Evolutionary conservation across 2,113 vertebrate genomes (phyloP).

Genomic region (Hemiscyllium ocellatum): DNA sequence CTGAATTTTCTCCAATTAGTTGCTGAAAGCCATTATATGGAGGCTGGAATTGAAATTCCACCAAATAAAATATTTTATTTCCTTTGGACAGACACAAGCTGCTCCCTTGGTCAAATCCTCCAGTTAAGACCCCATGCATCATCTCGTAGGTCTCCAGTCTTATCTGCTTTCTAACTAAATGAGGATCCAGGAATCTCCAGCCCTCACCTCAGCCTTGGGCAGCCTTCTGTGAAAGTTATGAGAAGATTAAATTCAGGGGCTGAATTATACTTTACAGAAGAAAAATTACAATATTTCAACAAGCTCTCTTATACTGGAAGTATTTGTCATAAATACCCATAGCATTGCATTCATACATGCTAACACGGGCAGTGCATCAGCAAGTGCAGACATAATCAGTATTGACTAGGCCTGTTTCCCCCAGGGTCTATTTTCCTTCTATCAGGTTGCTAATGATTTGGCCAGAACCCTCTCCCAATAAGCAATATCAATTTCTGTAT

Average conservation of each 20-base stretch:
- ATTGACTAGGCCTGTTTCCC: not conserved
- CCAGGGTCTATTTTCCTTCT: not conserved
- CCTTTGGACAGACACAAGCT: not conserved
- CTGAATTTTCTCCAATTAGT: not conserved
- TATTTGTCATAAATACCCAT: not conserved
- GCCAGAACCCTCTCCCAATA: not conserved
- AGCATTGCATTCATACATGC: not conserved
- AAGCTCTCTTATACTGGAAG: not conserved
- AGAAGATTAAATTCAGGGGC: not conserved
- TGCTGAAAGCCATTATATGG: not conserved
- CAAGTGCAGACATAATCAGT: not conserved
- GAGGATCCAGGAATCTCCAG: not conserved
- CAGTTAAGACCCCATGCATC: not conserved
- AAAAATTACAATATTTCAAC: not conserved
- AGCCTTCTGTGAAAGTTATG: not conserved
- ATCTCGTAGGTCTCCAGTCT: not conserved
- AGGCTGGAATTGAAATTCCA: not conserved
- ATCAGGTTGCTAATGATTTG: not conserved
- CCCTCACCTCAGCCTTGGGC: not conserved
- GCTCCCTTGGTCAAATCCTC: not conserved
- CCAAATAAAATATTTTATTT: not conserved
- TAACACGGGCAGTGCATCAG: not conserved
- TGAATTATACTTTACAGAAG: not conserved
- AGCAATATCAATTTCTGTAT: not conserved
- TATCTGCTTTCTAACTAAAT: not conserved